Conservation (phyloP, 2,113 vertebrate genomes). For the Pseudopipra pipra region DNA sequence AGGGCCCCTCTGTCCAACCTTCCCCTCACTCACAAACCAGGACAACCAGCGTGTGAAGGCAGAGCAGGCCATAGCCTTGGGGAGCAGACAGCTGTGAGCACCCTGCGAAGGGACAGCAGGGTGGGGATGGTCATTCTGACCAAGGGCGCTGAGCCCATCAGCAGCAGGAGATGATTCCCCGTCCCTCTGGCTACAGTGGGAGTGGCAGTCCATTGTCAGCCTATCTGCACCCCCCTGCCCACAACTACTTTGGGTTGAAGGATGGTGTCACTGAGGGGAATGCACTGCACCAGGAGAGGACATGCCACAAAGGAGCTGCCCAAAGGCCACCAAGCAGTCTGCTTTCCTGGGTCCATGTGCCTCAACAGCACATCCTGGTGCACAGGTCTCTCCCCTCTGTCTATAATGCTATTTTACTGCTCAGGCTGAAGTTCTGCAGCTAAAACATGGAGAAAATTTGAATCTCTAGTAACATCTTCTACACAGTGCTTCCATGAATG, state of each 20-base stretch:
- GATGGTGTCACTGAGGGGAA: background rate
- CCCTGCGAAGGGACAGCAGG: background rate
- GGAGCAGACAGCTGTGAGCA: background rate
- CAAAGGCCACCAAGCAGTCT: background rate
- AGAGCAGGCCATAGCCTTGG: background rate
- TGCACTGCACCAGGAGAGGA: background rate
- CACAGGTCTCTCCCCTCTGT: background rate
- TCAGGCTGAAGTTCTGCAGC: background rate
- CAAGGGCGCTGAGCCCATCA: background rate
- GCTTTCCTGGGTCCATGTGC: background rate
- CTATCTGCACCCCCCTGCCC: background rate
- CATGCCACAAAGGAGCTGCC: background rate
- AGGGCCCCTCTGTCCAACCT: background rate
- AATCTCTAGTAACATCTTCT: background rate
- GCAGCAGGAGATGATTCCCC: background rate
- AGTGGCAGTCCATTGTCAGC: background rate
- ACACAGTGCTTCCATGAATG: background rate
- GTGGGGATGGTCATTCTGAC: background rate
- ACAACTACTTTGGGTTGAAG: background rate
- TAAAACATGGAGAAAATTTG: background rate
- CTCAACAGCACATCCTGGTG: background rate
- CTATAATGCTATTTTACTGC: background rate
- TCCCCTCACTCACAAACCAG: background rate
- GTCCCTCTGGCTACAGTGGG: background rate
- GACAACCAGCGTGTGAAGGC: background rate